Base-by-base conservation (phyloP, 2,797 vertebrate species). In the Parauchenoglanis ngamensis region DNA sequence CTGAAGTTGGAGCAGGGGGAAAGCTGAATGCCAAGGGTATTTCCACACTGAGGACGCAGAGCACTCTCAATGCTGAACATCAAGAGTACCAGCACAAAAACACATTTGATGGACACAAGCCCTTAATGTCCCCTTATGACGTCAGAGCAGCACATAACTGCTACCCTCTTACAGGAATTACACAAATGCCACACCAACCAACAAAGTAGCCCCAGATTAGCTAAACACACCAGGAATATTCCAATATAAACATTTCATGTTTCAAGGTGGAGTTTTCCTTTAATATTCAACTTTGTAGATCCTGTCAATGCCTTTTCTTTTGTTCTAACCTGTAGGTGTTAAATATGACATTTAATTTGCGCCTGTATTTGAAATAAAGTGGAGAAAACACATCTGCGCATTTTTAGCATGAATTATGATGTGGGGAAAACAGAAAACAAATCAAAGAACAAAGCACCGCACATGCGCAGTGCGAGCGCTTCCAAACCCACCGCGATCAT, bases 391-490 rank as follows among this genome's bases (percentile, higher is more conserved):
- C 57, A 61, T 8, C 3, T 19, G 2, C 3, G 3, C 1, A 7
- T 44, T 15, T 44, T 15, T n/a, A 19, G 35, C 5, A 63, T 0
- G 11, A 7, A 76, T 4, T 31, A 56, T 19, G 7, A 54, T 23
- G 19, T 31, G 17, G 7, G 1, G n/a, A 6, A 25, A 11, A 35
- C 12, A 4, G 0, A 13, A 7, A 15, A 10, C 2, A 40, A 44
- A 11, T 44, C 8, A 25, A 40, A 13, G 8, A 25, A 21, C n/a
- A 28, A 65, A 82, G 0, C 3, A 52, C 57, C 31, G 6, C 7
- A 49, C 25, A 23, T 86, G 86, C 87, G 80, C 57, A 84, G 49
- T 13, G 23, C 56, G 17, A 28, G 75, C 28, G 84, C 83, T 77
- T 57, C 35, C 68, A 72, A 72, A 72, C 68, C 23, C 35, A 67